phyloP scores from a whole-genome alignment of 53 echinoderm and acorn worm genomes.

The Holothuria scabra region DNA sequence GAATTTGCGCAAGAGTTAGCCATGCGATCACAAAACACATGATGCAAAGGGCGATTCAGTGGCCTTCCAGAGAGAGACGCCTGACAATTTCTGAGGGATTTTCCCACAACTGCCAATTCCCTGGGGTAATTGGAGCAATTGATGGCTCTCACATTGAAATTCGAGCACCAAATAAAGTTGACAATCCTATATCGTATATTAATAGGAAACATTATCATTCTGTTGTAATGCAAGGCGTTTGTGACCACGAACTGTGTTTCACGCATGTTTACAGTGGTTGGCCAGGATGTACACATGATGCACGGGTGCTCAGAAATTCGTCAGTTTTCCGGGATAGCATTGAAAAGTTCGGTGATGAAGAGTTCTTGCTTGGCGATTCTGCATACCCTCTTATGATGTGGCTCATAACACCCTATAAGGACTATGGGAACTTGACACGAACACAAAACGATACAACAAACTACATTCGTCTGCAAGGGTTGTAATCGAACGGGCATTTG shows the following conservation, averaged over 20 bases:
- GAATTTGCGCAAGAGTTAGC: too few species aligned
- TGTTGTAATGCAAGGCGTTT: constrained; percentile 22
- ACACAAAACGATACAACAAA: constrained; percentile 28
- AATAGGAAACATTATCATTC: constrained; percentile 33
- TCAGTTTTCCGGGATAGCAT: background rate
- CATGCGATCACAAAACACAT: too few species aligned
- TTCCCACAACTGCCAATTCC: too few species aligned
- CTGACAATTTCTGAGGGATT: too few species aligned
- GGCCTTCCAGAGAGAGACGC: too few species aligned
- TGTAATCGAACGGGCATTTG: constrained; percentile 47
- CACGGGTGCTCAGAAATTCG: constrained; percentile 15
- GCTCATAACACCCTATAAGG: constrained; percentile 25
- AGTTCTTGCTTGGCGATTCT: constrained; percentile 16
- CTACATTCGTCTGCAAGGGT: constrained; percentile 5
- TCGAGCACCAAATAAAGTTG: constrained; percentile 7
- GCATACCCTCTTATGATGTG: constrained; percentile 19
- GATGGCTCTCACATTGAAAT: constrained; percentile 38
- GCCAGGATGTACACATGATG: constrained; percentile 29
- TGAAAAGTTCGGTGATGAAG: background rate
- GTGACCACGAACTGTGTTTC: constrained; percentile 2
- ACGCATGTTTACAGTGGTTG: constrained; percentile 30
- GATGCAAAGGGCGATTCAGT: too few species aligned
- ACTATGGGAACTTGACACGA: constrained; percentile 31
- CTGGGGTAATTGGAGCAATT: constrained; percentile 13
- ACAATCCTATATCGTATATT: background rate